Evolutionary conservation across 2,797 vertebrate genomes (phyloP), one percentile per base, ranked within the genome.

Genomic region (Dromococcyx pavoninus): DNA sequence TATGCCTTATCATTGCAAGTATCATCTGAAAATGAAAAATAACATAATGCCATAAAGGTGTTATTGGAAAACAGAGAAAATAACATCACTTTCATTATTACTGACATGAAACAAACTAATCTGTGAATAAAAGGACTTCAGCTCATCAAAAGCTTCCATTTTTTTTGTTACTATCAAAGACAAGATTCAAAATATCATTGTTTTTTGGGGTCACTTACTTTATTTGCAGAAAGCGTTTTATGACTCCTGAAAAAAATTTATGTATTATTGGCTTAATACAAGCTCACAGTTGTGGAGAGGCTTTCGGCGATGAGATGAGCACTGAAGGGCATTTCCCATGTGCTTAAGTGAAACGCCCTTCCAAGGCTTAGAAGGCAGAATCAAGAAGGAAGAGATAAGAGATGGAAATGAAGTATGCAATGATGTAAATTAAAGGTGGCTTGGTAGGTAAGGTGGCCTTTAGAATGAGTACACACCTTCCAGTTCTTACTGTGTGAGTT

Each of bases 21-120:
- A 88, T 85, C 74, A 88, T 70, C 85, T 93, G 82, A 87, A 94
- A 96, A 94, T 92, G 70, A 94, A 90, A 94, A 91, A 82, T 77
- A 91, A 48, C 58, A 88, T 73, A 86, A 93, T 67, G 13, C 6
- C n/a, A 76, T 92, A 72, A 94, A 91, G 15, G 11, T 58, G 44
- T 83, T 92, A 92, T 67, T 92, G 79, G 62, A 92, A 97, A 91
- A 94, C 28, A 76, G 78, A 79, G 75, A 89, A 95, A 96, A 88
- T 87, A 93, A 71, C 46, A 94, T 90, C 46, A 46, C 30, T 94
- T 88, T 67, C 50, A 67, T 97, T 95, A 89, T 21, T 92, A 56
- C 37, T 95, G 88, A 92, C 81, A 94, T 44, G 57, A 92, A 92
- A 77, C 69, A 91, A 86, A 70, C 50, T 69, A 61, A 84, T 85